Percentiles rank a stretch among this genome's conserved stretches.
Evolutionary conservation across 2,113 vertebrate genomes (phyloP).

Genomic region (Sisor rabdophorus): DNA sequence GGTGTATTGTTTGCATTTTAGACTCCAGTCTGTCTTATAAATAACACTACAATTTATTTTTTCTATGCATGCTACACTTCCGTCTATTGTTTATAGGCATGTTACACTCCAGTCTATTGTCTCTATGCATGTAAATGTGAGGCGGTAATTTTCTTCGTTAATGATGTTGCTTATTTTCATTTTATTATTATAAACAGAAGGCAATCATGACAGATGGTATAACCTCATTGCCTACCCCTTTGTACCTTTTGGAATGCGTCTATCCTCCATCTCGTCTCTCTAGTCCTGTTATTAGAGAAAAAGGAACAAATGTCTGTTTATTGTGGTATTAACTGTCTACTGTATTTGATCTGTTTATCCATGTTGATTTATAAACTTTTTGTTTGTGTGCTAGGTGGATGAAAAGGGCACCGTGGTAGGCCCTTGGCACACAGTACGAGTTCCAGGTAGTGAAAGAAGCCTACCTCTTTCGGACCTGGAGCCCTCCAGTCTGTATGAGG

Average conservation of each 20-base stretch:
- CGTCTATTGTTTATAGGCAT: background rate
- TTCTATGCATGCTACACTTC: too few species aligned
- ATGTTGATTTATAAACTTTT: conserved; percentile 9
- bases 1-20: too few species aligned
- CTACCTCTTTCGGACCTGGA: conserved; percentile 86
- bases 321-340: background rate
- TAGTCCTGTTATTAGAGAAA: background rate
- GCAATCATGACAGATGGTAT: background rate
- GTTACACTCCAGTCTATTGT: background rate
- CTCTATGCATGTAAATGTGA: background rate
- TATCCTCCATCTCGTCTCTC: too few species aligned
- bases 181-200: background rate
- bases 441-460: conserved; percentile 90
- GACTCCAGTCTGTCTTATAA: too few species aligned
- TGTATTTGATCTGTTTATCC: conserved; percentile 14
- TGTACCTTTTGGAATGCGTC: too few species aligned
- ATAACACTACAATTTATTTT: too few species aligned
- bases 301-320: background rate
- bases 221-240: too few species aligned
- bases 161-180: background rate
- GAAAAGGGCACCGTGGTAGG: conserved; percentile 71
- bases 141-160: background rate
- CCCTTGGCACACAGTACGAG: conserved; percentile 86
- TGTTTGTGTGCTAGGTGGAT: conserved; percentile 75
- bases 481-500: conserved; percentile 91